Percentiles rank a stretch among this genome's conserved stretches.
phyloP scores from a whole-genome alignment of 2,797 vertebrate species.

The Chaenodraco wilsoni region DNA sequence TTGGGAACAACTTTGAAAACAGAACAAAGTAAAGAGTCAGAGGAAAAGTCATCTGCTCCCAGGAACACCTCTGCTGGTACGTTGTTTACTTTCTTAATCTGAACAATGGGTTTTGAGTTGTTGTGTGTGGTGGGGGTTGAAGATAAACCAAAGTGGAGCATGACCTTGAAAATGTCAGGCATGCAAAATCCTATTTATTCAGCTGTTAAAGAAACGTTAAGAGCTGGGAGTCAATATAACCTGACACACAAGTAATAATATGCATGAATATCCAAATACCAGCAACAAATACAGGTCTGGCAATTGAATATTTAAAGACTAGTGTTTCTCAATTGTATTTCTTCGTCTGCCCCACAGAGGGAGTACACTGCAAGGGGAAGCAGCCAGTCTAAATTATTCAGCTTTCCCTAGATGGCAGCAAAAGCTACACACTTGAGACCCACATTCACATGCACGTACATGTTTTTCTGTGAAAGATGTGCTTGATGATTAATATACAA shows the following conservation, averaged over 20 bases:
- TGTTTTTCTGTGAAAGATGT: neutral
- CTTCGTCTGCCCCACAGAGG: constrained; percentile 19
- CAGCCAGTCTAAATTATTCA: neutral
- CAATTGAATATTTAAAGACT: neutral
- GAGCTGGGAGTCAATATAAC: constrained; percentile 4
- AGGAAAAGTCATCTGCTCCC: constrained; percentile 10
- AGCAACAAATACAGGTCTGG: neutral
- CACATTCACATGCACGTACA: neutral
- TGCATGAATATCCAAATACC: no score
- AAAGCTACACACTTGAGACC: constrained; percentile 3
- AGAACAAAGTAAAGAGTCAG: constrained; percentile 1
- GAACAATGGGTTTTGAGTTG: neutral
- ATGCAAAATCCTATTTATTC: constrained; percentile 23
- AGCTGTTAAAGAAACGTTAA: constrained; percentile 31
- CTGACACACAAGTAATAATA: neutral
- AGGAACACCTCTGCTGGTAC: constrained; percentile 6
- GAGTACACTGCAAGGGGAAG: neutral
- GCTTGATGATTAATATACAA: neutral
- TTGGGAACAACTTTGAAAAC: neutral
- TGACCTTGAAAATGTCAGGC: constrained; percentile 52
- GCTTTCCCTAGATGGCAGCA: constrained; percentile 35
- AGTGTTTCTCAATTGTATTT: constrained; percentile 26
- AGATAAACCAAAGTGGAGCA: neutral
- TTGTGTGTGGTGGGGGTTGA: neutral
- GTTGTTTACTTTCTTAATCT: constrained; percentile 47